These are phyloP conservation scores for Dynastes maya DNA, from an alignment of 2,888 invertebrate genomes.

Conservation along the genomic window DNA sequence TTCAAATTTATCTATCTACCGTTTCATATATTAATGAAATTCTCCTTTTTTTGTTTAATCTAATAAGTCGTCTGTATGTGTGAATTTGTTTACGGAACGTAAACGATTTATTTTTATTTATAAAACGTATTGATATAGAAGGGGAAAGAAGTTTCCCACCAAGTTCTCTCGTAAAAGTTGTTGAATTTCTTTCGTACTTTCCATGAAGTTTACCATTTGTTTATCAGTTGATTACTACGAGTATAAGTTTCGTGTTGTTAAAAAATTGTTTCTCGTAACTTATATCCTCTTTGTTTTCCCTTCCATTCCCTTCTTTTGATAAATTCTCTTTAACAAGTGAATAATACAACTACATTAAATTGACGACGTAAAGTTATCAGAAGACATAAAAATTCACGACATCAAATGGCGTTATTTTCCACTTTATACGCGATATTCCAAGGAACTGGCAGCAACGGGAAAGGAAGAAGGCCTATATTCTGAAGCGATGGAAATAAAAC, in stretches of 20 bases:
- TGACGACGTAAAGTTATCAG: slow-evolving; percentile 12
- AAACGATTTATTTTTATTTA: slow-evolving; percentile 23
- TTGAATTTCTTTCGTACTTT: slow-evolving; percentile 34
- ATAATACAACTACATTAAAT: slow-evolving; percentile 35
- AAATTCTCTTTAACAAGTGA: slow-evolving; percentile 32
- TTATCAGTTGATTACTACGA: slow-evolving; percentile 35
- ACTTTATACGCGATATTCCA: slow-evolving; percentile 2
- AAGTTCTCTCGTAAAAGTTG: slow-evolving; percentile 22
- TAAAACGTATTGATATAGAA: slow-evolving; percentile 19
- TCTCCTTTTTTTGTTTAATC: neutral
- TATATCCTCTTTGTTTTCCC: neutral
- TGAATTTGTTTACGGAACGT: slow-evolving; percentile 9
- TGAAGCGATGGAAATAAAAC: neutral
- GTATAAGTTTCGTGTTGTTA: slow-evolving; percentile 24
- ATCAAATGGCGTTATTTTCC: neutral
- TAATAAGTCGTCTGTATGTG: too few species aligned
- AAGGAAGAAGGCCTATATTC: neutral
- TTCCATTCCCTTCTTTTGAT: slow-evolving; percentile 9
- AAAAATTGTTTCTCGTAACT: slow-evolving; percentile 26
- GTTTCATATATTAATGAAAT: neutral
- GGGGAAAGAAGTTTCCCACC: neutral
- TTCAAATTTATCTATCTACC: slow-evolving; percentile 23
- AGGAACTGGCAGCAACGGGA: neutral
- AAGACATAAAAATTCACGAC: slow-evolving; percentile 23
- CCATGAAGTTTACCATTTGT: slow-evolving; percentile 32